A percentile compares a stretch with the other conserved stretches of the same genome.
phyloP scores from a whole-genome alignment of 2,888 invertebrate species.

The Mayetiola destructor region DNA sequence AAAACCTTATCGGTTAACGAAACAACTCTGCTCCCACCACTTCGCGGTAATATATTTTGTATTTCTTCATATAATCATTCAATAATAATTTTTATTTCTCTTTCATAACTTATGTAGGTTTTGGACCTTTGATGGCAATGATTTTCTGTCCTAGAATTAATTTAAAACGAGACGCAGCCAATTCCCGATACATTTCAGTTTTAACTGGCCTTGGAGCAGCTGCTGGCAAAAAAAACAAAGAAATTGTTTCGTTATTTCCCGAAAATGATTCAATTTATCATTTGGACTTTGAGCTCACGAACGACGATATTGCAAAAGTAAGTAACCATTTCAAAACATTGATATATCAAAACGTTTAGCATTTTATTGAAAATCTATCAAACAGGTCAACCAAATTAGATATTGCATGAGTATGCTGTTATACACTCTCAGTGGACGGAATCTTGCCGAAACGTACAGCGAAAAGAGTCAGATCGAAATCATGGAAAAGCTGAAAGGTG shows the following conservation, averaged over 20 bases:
- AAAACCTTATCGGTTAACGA: too few species aligned
- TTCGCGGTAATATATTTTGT: too few species aligned
- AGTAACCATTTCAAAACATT: conserved; percentile 21
- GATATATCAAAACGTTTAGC: not conserved
- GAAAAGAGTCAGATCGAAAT: conserved; percentile 31
- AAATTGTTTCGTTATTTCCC: conserved; percentile 49
- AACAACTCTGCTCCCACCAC: too few species aligned
- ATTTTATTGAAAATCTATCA: not conserved
- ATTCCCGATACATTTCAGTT: conserved; percentile 55
- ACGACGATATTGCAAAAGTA: conserved; percentile 49
- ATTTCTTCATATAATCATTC: too few species aligned
- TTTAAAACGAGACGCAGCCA: conserved; percentile 47
- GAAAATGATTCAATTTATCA: conserved; percentile 73
- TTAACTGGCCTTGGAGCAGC: conserved; percentile 73
- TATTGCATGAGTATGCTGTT: conserved; percentile 49
- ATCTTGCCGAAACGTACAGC: conserved; percentile 22
- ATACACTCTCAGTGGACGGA: conserved; percentile 27
- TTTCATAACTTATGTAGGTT: too few species aligned
- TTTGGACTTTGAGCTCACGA: conserved; percentile 57
- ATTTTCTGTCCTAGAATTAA: conserved; percentile 74
- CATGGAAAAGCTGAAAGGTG: conserved; percentile 36
- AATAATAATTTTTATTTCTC: too few species aligned
- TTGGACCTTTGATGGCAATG: conserved; percentile 60
- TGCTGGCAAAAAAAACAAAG: conserved; percentile 36
- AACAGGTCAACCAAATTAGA: conserved; percentile 58